Evolutionary conservation across 2,888 invertebrate species (phyloP), one percentile per base, ranked within the genome.

Genomic region (Trilocha varians): DNA sequence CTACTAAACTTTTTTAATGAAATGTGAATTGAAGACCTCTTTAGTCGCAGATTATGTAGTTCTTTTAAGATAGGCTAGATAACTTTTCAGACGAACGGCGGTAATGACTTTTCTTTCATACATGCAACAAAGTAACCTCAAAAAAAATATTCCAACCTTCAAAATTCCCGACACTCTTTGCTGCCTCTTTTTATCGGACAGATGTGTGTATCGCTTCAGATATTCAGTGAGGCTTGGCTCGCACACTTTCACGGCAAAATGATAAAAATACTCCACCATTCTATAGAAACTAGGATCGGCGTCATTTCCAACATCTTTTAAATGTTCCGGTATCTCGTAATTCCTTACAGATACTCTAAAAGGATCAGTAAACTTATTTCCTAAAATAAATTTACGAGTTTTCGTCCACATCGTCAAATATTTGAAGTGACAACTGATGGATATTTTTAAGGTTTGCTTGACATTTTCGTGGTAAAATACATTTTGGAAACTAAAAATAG

Each of bases 221-320:
- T 88, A 75, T 1, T 89, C 88, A 1, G 82, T 56, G 2, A 91
- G 70, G 14, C 88, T 70, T 1, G 88, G 87, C 55, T 90, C 89
- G 25, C 74, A 71, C 0, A 83, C 66, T 2, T 59, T 60, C 34
- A 89, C 84, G 1, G 91, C 91, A 45, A 83, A 80, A 62, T 91
- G 91, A 63, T 90, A 91, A 70, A 89, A 91, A 60, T 87, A 89
- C 56, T 91, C 90, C 16, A 93, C 91, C 90, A 90, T 91, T 44
- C 82, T 70, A 56, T 71, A 87, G 60, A 90, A 90, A 32, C 79
- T 82, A 0, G 90, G 90, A 53, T 90, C 61, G 0, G 66, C 59
- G 0, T 73, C 74, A 0, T 58, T 59, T 0, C 54, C 69, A 0
- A 87, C 59, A 0, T 60, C 43, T 34, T 59, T 43, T 16, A 88